Evolutionary conservation across 92 coral and sea anemone genomes (phyloP), one percentile per base, ranked within the genome.

Genomic region (Ricordea florida): DNA sequence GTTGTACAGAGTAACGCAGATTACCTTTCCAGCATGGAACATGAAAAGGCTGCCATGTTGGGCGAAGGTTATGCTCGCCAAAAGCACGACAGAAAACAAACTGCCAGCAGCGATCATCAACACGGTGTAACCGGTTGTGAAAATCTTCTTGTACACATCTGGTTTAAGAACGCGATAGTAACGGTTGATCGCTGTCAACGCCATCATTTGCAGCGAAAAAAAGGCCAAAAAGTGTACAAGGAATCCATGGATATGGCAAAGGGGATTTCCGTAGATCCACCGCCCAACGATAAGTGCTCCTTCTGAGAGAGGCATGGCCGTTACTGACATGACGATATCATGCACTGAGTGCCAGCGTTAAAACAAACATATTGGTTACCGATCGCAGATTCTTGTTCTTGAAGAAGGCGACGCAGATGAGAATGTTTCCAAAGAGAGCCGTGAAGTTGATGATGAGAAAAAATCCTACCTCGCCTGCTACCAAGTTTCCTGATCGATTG

Each of bases 141-240:
- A 90, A 65, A 78, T 24, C 37, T 61, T 79, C 36, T 67, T 82
- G 50, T 82, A 90, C 64, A 57, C 40, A n/a, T 51, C 18, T 18
- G 89, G 89, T 36, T 57, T 76, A 17, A 82, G 48, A 4, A 90
- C 87, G 29, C 89, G 80, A 66, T 57, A 74, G 58, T 81, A 86
- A 10, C 96, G 84, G 64, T 90, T 90, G 18, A 90, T 29, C 5
- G 96, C 96, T 1, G 96, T 90, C 43, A 90, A 42, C 1, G 92
- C 96, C 96, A 90, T 90, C 34, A 82, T 61, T 42, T 82, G 87
- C 10, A 90, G 87, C 11, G 96, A 90, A n/a, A 90, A 62, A 57
- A 90, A 90, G 4, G 96, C 89, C n/a, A 90, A 22, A 24, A 86
- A 82, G 49, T 76, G 88, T 1, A 84, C 83, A 10, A 72, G 69